Conservation (phyloP, 2,797 vertebrate genomes). For the Odontamblyopus lacepedii region DNA sequence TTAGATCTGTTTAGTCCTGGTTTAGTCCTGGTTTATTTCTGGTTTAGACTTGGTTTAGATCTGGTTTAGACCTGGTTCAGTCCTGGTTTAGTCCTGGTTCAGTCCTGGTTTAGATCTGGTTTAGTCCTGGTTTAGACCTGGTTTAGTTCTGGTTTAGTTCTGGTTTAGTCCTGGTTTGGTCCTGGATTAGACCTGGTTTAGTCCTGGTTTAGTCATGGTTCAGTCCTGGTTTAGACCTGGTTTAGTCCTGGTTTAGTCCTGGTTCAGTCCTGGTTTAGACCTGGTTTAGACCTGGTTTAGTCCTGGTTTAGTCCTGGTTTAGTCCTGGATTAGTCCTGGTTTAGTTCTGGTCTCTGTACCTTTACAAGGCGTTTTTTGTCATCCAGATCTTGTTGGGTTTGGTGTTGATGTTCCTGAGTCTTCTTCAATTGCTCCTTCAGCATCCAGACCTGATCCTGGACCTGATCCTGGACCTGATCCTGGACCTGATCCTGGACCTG, state of each 20-base stretch:
- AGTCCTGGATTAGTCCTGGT: neutral
- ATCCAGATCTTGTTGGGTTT: constrained; percentile 77
- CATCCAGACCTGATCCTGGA: constrained; percentile 38
- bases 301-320: neutral
- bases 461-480: constrained; percentile 13
- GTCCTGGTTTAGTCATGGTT: neutral
- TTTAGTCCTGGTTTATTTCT: neutral
- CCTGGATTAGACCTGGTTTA: neutral
- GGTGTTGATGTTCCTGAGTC: constrained; percentile 84
- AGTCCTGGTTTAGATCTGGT: neutral
- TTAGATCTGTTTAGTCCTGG: neutral
- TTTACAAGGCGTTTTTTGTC: constrained; percentile 82
- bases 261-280: neutral
- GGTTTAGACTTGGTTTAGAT: neutral
- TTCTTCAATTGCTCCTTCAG: constrained; percentile 86
- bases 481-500: neutral
- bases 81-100: neutral
- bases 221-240: neutral
- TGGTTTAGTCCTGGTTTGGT: neutral
- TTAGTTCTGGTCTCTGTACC: neutral
- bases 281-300: neutral
- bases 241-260: neutral
- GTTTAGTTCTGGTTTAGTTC: neutral
- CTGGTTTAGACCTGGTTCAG: neutral
- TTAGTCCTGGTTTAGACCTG: neutral